Percentiles rank a stretch among this genome's conserved stretches.
Evolutionary conservation across 2,113 vertebrate species (phyloP).

Genomic region (Colaptes auratus): DNA sequence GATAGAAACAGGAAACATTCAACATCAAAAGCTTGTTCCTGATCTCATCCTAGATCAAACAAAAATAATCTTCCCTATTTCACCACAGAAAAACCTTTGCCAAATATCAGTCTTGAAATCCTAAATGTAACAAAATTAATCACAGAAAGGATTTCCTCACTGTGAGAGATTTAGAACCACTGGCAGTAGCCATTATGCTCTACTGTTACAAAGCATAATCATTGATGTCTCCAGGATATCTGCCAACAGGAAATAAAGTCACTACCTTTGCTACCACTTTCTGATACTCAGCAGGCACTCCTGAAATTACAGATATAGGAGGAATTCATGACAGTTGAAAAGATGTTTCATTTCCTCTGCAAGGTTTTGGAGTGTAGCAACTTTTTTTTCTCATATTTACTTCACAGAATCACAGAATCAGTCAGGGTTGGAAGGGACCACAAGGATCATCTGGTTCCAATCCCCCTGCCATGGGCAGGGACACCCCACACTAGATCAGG

Average conservation of each 20-base stretch:
- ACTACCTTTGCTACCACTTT: background rate
- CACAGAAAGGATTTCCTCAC: background rate
- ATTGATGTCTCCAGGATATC: background rate
- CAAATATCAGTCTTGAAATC: background rate
- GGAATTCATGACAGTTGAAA: background rate
- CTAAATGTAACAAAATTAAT: background rate
- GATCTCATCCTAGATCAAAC: background rate
- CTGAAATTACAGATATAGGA: background rate
- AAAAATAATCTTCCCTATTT: background rate
- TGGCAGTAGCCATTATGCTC: background rate
- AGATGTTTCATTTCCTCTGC: constrained; percentile 2
- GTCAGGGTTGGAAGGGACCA: too few species aligned
- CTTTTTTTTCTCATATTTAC: background rate
- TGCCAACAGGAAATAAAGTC: background rate
- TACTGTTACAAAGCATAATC: background rate
- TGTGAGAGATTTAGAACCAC: background rate
- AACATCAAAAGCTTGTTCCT: background rate
- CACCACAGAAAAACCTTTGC: background rate
- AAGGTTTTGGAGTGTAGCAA: background rate
- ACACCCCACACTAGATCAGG: too few species aligned
- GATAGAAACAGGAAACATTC: background rate
- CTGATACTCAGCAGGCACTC: background rate
- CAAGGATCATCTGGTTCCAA: too few species aligned
- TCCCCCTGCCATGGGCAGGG: too few species aligned
- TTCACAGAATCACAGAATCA: background rate